Evolutionary conservation across 2,888 invertebrate genomes (phyloP), one percentile per base, ranked within the genome.

Genomic region (Caradrina kadenii): DNA sequence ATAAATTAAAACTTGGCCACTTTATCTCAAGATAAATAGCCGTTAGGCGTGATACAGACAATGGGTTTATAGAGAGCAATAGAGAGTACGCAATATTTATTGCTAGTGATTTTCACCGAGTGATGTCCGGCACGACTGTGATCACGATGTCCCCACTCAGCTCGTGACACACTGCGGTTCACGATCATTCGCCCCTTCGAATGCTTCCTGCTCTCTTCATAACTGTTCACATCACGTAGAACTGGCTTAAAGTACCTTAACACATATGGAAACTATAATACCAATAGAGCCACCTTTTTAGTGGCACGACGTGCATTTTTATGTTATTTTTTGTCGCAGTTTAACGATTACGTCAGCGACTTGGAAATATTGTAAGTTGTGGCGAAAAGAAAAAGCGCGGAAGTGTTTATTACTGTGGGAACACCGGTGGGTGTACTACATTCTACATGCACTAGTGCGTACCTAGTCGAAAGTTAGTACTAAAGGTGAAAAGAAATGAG

Each of bases 81-180:
- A 78, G 63, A 81, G 72, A 70, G 62, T 65, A 84, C 84, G 83
- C 81, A 82, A 88, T 86, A 87, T 91, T 90, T 89, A 89, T 90
- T 81, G 82, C 81, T 62, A 72, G 69, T 67, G 80, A 85, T 88
- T 90, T 90, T 88, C 87, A 85, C 85, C 77, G 81, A 84, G 77
- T 80, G 87, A 81, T 86, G 88, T 81, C 86, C 85, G 81, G 87
- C 93, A 93, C 93, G 93, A 93, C 82, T 86, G 87, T 83, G 70
- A 22, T 70, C 75, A 75, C 75, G 75, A 67, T 70, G 70, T 74
- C 75, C 39, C 70, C 70, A 48, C 86, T 89, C 79, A 82, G 63
- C 85, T 94, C 94, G 93, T 94, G 93, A 93, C 88, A 78, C 71
- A 58, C 69, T 75, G 71, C 74, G 78, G 87, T 84, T 84, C 81